phyloP scores from a whole-genome alignment of 2,888 invertebrate species.

The Hyposoter dolosus region DNA sequence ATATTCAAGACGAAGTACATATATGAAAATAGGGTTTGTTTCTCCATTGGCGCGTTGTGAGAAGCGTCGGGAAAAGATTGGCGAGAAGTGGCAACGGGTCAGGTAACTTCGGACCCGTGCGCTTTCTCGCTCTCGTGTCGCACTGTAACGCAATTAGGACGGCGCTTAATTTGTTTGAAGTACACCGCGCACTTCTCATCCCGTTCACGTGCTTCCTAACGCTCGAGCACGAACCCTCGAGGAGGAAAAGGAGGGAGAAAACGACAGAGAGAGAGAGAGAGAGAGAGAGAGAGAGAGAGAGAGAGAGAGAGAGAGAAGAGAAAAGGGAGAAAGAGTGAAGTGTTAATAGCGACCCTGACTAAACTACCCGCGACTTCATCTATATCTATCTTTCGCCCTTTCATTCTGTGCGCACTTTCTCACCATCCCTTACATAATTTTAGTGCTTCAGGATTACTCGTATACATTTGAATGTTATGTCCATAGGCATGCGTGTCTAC shows the following conservation, averaged over 20 bases:
- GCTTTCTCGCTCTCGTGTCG: slow-evolving; percentile 60
- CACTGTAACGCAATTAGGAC: slow-evolving; percentile 82
- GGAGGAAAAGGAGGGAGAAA: not conserved
- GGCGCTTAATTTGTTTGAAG: slow-evolving; percentile 84
- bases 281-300: not conserved
- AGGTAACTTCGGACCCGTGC: slow-evolving; percentile 28
- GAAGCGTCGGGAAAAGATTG: slow-evolving; percentile 31
- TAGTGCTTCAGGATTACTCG: slow-evolving; percentile 27
- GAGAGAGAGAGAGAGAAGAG: slow-evolving; percentile 34
- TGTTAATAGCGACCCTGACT: slow-evolving; percentile 82
- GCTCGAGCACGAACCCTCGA: slow-evolving; percentile 48
- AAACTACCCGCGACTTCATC: slow-evolving; percentile 63
- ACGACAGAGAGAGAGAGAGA: slow-evolving; percentile 39
- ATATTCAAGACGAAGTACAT: not conserved
- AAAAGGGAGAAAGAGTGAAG: slow-evolving; percentile 69
- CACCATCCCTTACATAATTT: slow-evolving; percentile 41
- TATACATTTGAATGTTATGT: not conserved
- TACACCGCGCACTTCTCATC: slow-evolving; percentile 75
- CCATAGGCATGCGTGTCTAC: no score
- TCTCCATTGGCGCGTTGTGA: slow-evolving; percentile 7
- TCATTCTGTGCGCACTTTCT: slow-evolving; percentile 28
- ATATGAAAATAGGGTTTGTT: not conserved
- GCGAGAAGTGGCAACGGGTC: not conserved
- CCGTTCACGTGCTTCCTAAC: slow-evolving; percentile 40
- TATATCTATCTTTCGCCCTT: slow-evolving; percentile 54